Base-by-base conservation (phyloP, 2,888 invertebrate species). In the Tetheella fluctuosa region DNA sequence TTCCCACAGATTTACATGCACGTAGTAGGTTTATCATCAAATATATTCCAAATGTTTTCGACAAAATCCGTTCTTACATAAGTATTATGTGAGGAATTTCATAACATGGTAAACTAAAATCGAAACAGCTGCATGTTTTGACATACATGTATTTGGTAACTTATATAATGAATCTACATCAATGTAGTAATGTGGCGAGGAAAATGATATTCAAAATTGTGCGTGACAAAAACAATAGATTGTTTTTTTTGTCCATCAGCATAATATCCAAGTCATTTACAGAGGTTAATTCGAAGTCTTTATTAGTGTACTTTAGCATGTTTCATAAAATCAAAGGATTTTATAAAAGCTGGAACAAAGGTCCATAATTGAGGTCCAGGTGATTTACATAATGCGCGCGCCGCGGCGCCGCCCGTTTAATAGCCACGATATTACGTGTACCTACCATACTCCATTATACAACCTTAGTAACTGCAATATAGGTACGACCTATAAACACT, bases 331-430 rank as follows among this genome's bases (percentile, higher is more conserved):
- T n/a, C 8, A 17, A 15, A 42, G 17, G 42, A 17, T 42, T 17
- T 7, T 20, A 48, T 48, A 10, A 39, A 48, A 48, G 10, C 42
- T 6, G n/a, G 54, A 20, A 59, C 59, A 57, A 59, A 64, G 37
- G 60, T 39, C 15, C 17, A n/a, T 48, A 20, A 48, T 48, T 48
- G 48, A 48, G 48, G 48, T 48, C 7, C 48, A 20, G 20, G 64
- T 64, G 73, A 74, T 76, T 74, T 74, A 68, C 76, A 76, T 76
- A 71, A 67, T 68, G 68, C 65, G 64, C 64, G 59, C 56, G 48
- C 54, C n/a, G 58, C 59, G 59, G 39, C 39, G 7, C 39, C 39
- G 39, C n/a, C 39, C 39, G 39, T n/a, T 39, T 39, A 39, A 48
- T 48, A 48, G 20, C 20, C 10, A 2, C 10, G n/a, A 20, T 20